Conservation (phyloP, 2,888 invertebrate genomes). For the Tetragnatha montana region DNA sequence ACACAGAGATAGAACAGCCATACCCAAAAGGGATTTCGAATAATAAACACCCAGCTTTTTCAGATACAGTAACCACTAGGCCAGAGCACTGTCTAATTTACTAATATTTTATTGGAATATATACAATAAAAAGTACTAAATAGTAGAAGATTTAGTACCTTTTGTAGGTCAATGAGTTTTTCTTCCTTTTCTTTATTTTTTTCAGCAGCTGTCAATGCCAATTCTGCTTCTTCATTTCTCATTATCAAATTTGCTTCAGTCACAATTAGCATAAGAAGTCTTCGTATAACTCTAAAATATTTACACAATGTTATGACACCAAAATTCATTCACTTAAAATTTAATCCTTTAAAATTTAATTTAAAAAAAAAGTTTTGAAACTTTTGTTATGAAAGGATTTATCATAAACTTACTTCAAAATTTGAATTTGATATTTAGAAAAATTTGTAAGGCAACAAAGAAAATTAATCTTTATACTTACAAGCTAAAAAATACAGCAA, state of each 20-base stretch:
- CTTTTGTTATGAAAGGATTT: too few species aligned
- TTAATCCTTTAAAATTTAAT: too few species aligned
- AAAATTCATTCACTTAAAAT: too few species aligned
- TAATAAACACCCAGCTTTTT: too few species aligned
- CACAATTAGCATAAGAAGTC: conserved; percentile 89
- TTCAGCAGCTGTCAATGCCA: conserved; percentile 87
- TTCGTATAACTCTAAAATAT: conserved; percentile 84
- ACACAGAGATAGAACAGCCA: too few species aligned
- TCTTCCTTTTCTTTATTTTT: conserved; percentile 92
- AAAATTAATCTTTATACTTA: conserved; percentile 75
- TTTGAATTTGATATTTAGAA: not conserved
- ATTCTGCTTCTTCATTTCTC: conserved; percentile 88
- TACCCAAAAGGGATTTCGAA: too few species aligned
- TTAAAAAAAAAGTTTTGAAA: too few species aligned
- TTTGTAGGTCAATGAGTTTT: conserved; percentile 80
- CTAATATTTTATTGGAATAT: not conserved
- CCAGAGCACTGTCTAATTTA: too few species aligned
- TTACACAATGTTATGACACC: not conserved
- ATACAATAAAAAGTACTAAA: not conserved
- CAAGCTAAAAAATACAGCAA: conserved; percentile 92
- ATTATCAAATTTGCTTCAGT: conserved; percentile 88
- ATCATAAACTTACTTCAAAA: too few species aligned
- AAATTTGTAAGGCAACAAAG: not conserved
- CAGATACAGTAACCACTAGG: too few species aligned
- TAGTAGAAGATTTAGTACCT: conserved; percentile 3